Conservation (phyloP, 2,113 vertebrate species). For the Hystrix cristata region DNA sequence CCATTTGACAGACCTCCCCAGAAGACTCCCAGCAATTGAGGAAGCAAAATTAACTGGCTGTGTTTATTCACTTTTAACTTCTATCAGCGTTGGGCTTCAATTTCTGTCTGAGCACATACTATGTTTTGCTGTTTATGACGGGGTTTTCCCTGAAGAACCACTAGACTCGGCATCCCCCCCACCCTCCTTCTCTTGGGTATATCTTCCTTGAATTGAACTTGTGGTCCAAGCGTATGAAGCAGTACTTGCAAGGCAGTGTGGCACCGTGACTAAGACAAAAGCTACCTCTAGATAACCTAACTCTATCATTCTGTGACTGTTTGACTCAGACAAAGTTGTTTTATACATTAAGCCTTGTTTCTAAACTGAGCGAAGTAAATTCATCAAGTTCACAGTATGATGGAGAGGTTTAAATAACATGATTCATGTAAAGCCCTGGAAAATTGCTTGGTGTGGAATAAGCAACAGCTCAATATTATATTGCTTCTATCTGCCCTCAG, state of each 20-base stretch:
- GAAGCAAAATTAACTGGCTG: slow-evolving; percentile 72
- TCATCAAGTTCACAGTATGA: not conserved
- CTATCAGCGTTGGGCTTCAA: not conserved
- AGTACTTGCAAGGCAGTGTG: not conserved
- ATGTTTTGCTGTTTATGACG: not conserved
- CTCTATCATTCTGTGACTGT: not conserved
- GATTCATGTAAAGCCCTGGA: not conserved
- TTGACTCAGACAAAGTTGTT: not conserved
- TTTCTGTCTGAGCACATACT: slow-evolving; percentile 4
- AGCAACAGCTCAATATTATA: not conserved
- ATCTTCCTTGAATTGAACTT: not conserved
- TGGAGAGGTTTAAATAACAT: not conserved
- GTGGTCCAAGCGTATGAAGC: not conserved
- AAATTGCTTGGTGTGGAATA: not conserved
- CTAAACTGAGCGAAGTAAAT: not conserved
- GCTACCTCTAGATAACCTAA: not conserved
- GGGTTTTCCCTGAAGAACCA: not conserved
- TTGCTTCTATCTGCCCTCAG: not conserved
- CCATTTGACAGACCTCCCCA: slow-evolving; percentile 50
- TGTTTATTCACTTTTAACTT: slow-evolving; percentile 62
- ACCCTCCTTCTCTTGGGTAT: not conserved
- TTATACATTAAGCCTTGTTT: not conserved
- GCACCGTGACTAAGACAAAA: not conserved
- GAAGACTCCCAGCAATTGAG: slow-evolving; percentile 46
- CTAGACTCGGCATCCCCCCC: rapidly evolving